Evolutionary conservation across 2,888 invertebrate genomes (phyloP).

Genomic region (Smittia aterrima): DNA sequence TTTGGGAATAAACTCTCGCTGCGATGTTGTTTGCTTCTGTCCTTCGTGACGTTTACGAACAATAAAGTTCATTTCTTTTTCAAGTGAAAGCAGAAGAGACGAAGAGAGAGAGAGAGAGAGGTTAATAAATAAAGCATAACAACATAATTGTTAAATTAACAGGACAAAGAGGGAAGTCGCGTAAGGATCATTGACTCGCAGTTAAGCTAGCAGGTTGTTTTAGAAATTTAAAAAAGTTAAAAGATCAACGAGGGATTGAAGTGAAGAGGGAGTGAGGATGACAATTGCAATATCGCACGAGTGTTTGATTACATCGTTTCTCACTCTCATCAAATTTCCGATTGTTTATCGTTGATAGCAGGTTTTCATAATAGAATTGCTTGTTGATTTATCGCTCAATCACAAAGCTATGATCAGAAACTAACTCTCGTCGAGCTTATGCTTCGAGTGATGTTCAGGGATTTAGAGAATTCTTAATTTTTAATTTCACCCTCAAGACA

Average conservation of each 20-base stretch:
- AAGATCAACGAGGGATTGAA: neutral
- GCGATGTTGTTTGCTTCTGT: slow-evolving; percentile 9
- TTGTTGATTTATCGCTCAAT: slow-evolving; percentile 28
- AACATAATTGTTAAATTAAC: slow-evolving; percentile 42
- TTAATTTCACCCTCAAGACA: slow-evolving; percentile 17
- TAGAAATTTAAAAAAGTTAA: slow-evolving; percentile 15
- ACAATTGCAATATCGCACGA: slow-evolving; percentile 22
- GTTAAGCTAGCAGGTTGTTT: slow-evolving; percentile 13
- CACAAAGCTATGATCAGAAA: slow-evolving; percentile 3
- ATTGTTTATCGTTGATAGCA: neutral
- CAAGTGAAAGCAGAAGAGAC: too few relatives aligned
- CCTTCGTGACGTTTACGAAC: slow-evolving; percentile 6
- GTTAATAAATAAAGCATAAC: slow-evolving; percentile 41
- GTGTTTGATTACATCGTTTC: slow-evolving; percentile 19
- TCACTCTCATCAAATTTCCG: neutral
- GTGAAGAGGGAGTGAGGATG: too few relatives aligned
- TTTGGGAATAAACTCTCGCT: slow-evolving; percentile 35
- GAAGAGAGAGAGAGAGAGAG: too few relatives aligned
- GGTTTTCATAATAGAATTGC: slow-evolving; percentile 15
- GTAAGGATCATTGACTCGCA: slow-evolving; percentile 36
- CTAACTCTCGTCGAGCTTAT: slow-evolving; percentile 29
- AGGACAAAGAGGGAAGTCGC: slow-evolving; percentile 1
- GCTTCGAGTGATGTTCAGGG: slow-evolving; percentile 34
- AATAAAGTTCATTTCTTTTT: neutral
- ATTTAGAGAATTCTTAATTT: slow-evolving; percentile 11